Evolutionary conservation across 2,888 invertebrate genomes (phyloP), one percentile per base, ranked within the genome.

Genomic region (Escarpia spicata): DNA sequence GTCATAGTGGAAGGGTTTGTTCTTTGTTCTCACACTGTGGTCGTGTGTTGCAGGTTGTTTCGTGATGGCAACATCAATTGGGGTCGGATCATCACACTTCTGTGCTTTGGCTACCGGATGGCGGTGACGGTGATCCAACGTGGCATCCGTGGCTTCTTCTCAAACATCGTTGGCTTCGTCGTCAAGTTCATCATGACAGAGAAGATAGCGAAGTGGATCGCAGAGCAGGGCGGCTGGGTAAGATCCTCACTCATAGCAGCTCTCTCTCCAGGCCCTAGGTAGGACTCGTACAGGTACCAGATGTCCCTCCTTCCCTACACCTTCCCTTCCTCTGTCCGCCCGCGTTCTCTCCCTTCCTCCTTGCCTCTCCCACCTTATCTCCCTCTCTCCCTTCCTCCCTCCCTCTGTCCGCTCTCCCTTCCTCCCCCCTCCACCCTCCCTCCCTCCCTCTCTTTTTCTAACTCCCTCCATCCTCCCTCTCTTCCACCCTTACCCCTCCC

Each of bases 191-290:
- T 96, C 75, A 92, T 95, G 58, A 93, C 94, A 43, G 95, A 96
- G 93, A 95, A 94, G 52, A 96, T 96, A 45, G 95, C 95, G 6
- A 93, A 94, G 90, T 96, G 96, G 96, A 96, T 96, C 60, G 96
- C 96, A 6, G 94, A 95, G 43, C 95, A 96, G 91, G 96, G 96
- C n/a, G 96, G 96, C 58, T 96, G 96, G 96, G 96, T 96, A 94
- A 94, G 96, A 26, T 26, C 75, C 19, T 75, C 75, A 75, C 75
- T 75, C 75, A 2, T 75, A 75, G 75, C 75, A 75, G 75, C 75
- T 26, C 26, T 19, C n/a, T 75, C 75, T 19, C 75, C 75, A 75
- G 75, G 75, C 75, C n/a, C n/a, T 75, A 75, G 75, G 75, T 75
- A 75, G 19, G 75, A 75, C 75, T 19, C 75, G 37, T 37, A 75